A percentile compares a stretch with the other conserved stretches of the same genome.
Evolutionary conservation across 2,888 invertebrate species (phyloP).

Genomic region (Mythimna loreyi): DNA sequence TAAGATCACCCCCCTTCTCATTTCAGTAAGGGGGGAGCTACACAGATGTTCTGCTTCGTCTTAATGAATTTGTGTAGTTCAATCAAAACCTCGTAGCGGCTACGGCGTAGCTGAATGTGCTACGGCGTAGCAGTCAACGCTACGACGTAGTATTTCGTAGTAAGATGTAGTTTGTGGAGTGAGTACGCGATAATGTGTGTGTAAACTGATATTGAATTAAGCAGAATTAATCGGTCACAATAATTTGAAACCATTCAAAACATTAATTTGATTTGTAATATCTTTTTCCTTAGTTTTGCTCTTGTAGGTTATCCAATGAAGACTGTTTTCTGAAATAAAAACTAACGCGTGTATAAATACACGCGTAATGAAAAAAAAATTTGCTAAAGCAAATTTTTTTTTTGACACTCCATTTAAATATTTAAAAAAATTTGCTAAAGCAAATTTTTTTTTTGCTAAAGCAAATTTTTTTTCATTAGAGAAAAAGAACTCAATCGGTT

Average conservation of each 20-base stretch:
- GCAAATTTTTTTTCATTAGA: too few species aligned
- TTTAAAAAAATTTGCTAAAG: too few species aligned
- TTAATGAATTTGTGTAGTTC: constrained; percentile 54
- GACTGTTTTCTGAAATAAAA: too few species aligned
- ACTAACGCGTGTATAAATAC: too few species aligned
- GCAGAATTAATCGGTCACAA: too few species aligned
- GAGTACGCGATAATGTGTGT: background rate
- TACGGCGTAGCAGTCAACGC: constrained; percentile 44
- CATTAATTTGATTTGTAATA: background rate
- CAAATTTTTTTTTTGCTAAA: too few species aligned
- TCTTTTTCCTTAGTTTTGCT: background rate
- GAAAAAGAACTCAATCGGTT: too few species aligned
- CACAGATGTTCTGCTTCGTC: constrained; percentile 61
- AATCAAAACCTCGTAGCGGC: constrained; percentile 42
- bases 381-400: too few species aligned
- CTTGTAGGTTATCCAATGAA: background rate
- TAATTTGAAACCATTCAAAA: background rate
- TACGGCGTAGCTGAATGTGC: constrained; percentile 35
- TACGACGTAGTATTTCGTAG: constrained; percentile 51
- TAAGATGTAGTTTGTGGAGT: constrained; percentile 5
- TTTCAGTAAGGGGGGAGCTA: constrained; percentile 11
- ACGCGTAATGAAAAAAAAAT: too few species aligned
- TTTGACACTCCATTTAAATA: too few species aligned
- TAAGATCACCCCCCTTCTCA: constrained; percentile 26
- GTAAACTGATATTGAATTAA: background rate